These are phyloP conservation scores for Glaucomys volans DNA, from an alignment of 2,113 vertebrate species.

Conservation along the genomic window DNA sequence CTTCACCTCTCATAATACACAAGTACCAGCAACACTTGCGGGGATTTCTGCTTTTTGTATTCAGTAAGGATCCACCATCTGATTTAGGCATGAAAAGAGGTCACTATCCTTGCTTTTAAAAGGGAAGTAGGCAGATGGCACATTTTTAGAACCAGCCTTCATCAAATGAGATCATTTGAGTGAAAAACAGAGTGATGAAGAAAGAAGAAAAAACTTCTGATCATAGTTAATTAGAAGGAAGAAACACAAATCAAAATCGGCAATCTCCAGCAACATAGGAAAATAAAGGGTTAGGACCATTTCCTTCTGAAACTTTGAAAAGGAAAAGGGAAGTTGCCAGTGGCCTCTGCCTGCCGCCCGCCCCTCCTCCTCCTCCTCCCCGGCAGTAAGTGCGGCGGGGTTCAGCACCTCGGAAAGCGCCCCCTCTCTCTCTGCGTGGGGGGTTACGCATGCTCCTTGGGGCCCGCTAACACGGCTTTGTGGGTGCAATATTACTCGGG, in stretches of 20 bases:
- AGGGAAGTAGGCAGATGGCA: background rate
- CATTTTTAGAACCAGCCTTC: background rate
- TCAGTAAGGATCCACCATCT: background rate
- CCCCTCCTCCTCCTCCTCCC: background rate
- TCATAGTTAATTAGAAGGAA: background rate
- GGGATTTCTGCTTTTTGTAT: background rate
- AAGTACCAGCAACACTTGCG: background rate
- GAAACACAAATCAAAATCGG: background rate
- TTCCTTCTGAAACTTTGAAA: background rate
- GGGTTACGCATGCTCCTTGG: conserved; percentile 81
- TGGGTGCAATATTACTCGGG: background rate
- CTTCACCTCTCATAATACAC: background rate
- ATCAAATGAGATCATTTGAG: background rate
- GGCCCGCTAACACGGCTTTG: background rate
- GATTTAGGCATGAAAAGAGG: background rate
- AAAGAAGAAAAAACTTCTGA: background rate
- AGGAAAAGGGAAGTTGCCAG: background rate
- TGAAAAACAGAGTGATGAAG: background rate
- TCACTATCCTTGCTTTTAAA: background rate
- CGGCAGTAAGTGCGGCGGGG: background rate
- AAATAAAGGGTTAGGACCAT: background rate
- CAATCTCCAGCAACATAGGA: background rate
- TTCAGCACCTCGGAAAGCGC: conserved; percentile 89
- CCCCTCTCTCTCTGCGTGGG: rapidly evolving
- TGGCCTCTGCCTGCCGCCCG: background rate